Conservation (phyloP, 1,140 invertebrate genomes). For the Agrypnia vestita region DNA sequence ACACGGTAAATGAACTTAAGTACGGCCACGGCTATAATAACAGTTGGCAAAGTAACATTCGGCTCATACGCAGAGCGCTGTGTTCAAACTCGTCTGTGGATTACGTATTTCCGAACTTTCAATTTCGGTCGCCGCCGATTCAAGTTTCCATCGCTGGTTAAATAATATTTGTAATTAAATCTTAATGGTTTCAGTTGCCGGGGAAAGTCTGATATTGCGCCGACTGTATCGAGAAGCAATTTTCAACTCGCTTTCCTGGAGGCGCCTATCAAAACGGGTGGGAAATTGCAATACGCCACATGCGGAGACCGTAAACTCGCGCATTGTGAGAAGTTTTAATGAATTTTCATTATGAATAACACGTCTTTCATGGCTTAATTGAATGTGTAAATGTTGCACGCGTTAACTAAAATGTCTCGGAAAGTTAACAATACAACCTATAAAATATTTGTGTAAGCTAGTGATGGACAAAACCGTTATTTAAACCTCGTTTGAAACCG, state of each 20-base stretch:
- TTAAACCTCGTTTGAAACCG: no score
- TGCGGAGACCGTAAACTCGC: not conserved
- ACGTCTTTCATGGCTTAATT: slow-evolving; percentile 11
- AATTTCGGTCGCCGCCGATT: slow-evolving; percentile 45
- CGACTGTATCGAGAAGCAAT: slow-evolving; percentile 21
- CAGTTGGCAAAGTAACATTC: slow-evolving; percentile 3
- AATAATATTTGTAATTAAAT: slow-evolving; percentile 57
- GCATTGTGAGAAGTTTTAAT: slow-evolving; percentile 31
- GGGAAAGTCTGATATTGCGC: no score
- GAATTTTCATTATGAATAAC: slow-evolving; percentile 25
- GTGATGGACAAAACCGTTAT: no score
- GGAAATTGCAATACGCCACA: slow-evolving; percentile 3
- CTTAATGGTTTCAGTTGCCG: slow-evolving; percentile 25
- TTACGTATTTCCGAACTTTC: slow-evolving; percentile 46
- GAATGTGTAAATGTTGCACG: not conserved
- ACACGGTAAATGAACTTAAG: no score
- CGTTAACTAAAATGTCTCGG: not conserved
- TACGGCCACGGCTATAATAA: no score
- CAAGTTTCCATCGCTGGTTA: slow-evolving; percentile 43
- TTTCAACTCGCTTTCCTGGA: slow-evolving; percentile 24
- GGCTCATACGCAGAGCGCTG: no score
- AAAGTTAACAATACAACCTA: no score
- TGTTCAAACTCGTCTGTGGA: not conserved
- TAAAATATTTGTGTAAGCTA: no score
- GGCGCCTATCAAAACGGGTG: slow-evolving; percentile 9